phyloP scores from a whole-genome alignment of 2,888 invertebrate genomes.

The Diaprepes abbreviatus region DNA sequence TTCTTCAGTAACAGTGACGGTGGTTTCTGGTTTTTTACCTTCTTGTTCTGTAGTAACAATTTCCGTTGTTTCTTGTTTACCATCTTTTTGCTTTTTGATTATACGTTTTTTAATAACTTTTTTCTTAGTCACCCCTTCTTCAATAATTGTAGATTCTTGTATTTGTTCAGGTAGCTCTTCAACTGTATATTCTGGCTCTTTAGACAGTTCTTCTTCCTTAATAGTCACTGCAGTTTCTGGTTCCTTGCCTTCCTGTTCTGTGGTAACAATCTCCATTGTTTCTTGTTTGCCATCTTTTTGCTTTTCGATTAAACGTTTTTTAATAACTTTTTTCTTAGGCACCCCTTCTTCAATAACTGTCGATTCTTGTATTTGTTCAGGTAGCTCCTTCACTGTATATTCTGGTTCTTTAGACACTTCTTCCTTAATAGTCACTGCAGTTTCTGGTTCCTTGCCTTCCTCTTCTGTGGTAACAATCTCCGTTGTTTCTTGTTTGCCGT shows the following conservation, averaged over 20 bases:
- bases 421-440: conserved; percentile 63
- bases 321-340: conserved; percentile 52
- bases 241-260: conserved; percentile 65
- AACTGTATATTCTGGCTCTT: conserved; percentile 48
- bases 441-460: conserved; percentile 67
- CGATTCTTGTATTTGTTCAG: conserved; percentile 56
- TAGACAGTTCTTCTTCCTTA: background rate
- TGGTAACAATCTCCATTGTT: conserved; percentile 66
- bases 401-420: conserved; percentile 52
- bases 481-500: conserved; percentile 64
- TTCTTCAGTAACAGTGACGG: conserved; percentile 54
- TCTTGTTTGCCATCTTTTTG: conserved; percentile 61
- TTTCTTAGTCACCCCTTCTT: conserved; percentile 50
- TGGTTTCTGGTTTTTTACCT: conserved; percentile 43
- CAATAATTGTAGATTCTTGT: conserved; percentile 30
- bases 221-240: conserved; percentile 51
- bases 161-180: conserved; percentile 55
- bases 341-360: conserved; percentile 64
- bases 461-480: conserved; percentile 64
- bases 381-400: conserved; percentile 51
- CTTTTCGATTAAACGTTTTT: conserved; percentile 66
- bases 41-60: too few relatives aligned
- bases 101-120: conserved; percentile 54
- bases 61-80: conserved; percentile 11
- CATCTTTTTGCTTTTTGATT: conserved; percentile 62